phyloP scores from a whole-genome alignment of 1,140 invertebrate species.

The Tribolium madens region DNA sequence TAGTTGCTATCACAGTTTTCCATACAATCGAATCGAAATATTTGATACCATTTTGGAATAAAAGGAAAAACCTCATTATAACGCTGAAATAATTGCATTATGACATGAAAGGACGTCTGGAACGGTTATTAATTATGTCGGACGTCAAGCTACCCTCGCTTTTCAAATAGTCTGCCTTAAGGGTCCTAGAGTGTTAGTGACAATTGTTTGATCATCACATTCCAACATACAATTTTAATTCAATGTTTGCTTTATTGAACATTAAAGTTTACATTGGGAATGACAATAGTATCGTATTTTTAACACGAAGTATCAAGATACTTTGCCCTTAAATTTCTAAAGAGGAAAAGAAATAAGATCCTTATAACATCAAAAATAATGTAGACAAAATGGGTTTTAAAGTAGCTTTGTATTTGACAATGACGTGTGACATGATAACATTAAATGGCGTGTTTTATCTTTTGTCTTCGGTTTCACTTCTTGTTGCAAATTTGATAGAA shows the following conservation, averaged over 20 bases:
- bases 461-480: conserved; percentile 51
- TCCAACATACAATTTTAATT: background rate
- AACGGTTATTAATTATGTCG: conserved; percentile 17
- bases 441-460: conserved; percentile 46
- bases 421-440: conserved; percentile 47
- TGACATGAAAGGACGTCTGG: conserved; percentile 3
- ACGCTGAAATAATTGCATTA: background rate
- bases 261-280: background rate
- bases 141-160: conserved; percentile 14
- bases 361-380: conserved; percentile 51
- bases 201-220: conserved; percentile 12
- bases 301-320: background rate
- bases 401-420: conserved; percentile 47
- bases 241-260: background rate
- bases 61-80: background rate
- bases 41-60: background rate
- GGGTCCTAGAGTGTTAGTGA: conserved; percentile 15
- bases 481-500: conserved; percentile 23
- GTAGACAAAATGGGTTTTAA: conserved; percentile 52
- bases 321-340: conserved; percentile 19
- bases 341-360: conserved; percentile 51
- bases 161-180: conserved; percentile 16
- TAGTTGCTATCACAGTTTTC: conserved; percentile 48
- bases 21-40: conserved; percentile 11
- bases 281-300: background rate